Conservation (phyloP, 2,113 vertebrate species). For the Serilophus lunatus region DNA sequence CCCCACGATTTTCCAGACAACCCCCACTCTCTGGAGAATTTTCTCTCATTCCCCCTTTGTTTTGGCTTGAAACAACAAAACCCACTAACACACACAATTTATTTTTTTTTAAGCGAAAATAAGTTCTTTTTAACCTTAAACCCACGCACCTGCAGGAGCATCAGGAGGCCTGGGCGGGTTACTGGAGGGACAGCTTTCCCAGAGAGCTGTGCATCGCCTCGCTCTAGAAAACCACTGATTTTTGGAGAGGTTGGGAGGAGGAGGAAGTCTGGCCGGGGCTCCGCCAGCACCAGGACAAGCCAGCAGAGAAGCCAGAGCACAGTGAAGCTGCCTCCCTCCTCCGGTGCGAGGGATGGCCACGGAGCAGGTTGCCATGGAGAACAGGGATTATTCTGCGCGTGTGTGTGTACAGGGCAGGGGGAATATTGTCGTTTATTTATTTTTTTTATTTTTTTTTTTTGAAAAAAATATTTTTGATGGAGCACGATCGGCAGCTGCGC, state of each 20-base stretch:
- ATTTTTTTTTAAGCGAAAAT: neutral
- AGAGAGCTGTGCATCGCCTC: rapidly evolving
- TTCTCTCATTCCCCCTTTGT: neutral
- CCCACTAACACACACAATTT: too few relatives aligned
- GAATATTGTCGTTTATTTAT: neutral
- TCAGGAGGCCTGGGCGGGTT: neutral
- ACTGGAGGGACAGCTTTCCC: neutral
- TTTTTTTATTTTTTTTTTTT: too few relatives aligned
- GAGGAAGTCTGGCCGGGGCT: neutral
- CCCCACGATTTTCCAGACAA: rapidly evolving
- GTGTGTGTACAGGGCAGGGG: neutral
- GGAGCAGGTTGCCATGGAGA: slow-evolving; percentile 58
- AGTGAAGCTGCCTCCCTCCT: slow-evolving; percentile 12
- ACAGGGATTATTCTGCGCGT: neutral
- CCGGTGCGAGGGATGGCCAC: neutral
- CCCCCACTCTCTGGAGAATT: neutral
- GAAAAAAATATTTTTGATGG: neutral
- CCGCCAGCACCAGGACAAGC: neutral
- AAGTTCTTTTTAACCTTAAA: neutral
- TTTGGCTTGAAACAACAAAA: neutral
- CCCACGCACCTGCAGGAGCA: neutral
- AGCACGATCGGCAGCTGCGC: rapidly evolving
- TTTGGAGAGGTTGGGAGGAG: rapidly evolving
- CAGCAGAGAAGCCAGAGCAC: neutral
- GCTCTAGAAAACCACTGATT: rapidly evolving